Conservation (phyloP, 2,113 vertebrate genomes). For the Brachionichthys hirsutus region DNA sequence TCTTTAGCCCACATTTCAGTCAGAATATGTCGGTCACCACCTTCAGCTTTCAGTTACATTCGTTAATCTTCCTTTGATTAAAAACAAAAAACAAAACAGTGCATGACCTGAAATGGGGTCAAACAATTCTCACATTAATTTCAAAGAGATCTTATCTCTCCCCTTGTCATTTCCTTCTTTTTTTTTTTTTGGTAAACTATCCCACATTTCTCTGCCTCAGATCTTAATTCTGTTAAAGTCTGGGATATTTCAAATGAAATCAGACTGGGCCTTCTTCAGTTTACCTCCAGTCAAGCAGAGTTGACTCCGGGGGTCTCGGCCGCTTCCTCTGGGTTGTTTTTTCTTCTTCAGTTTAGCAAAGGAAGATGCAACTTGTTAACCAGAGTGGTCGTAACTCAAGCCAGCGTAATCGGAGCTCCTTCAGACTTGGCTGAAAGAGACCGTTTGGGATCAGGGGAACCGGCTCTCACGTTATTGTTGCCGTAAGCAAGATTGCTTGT, state of each 20-base stretch:
- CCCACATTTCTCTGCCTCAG: constrained; percentile 20
- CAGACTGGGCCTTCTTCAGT: constrained; percentile 16
- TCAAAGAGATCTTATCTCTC: constrained; percentile 33
- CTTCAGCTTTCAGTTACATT: constrained; percentile 12
- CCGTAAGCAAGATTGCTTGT: no score
- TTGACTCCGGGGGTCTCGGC: constrained; percentile 48
- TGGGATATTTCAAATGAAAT: constrained; percentile 31
- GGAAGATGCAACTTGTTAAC: constrained; percentile 53
- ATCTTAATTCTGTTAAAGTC: constrained; percentile 45
- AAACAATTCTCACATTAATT: constrained; percentile 21
- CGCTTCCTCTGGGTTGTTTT: constrained; percentile 42
- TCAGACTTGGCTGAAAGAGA: no score
- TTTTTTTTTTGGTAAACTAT: constrained; percentile 31
- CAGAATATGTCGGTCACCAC: constrained; percentile 33
- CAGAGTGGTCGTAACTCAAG: constrained; percentile 35
- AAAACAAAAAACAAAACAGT: constrained; percentile 22
- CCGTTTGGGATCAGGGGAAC: no score
- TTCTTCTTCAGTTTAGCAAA: constrained; percentile 66
- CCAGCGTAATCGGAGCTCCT: constrained; percentile 45
- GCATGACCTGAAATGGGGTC: constrained; percentile 31
- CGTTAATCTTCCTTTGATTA: constrained; percentile 47
- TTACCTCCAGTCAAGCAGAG: constrained; percentile 34
- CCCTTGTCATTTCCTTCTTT: constrained; percentile 11
- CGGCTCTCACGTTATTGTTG: no score
- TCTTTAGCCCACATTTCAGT: constrained; percentile 49